Evolutionary conservation across 2,888 invertebrate genomes (phyloP).

Genomic region (Caenorhabditis japonica): DNA sequence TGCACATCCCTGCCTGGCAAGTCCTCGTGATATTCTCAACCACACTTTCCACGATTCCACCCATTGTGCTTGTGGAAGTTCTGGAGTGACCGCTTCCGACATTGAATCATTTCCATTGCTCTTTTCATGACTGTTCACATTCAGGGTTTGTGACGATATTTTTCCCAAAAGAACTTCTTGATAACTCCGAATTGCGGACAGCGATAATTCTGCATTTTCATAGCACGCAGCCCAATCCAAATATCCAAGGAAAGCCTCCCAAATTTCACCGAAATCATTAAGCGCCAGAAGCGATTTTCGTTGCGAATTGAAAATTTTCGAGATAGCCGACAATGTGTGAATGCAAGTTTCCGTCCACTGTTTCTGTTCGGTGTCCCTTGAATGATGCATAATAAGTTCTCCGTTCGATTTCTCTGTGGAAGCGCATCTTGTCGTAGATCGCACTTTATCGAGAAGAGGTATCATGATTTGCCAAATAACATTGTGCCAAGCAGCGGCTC

Average conservation of each 20-base stretch:
- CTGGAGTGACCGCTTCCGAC: constrained; percentile 49
- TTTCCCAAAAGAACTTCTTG: constrained; percentile 83
- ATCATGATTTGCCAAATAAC: constrained; percentile 92
- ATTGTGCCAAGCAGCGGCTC: constrained; percentile 83
- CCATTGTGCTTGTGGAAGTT: constrained; percentile 72
- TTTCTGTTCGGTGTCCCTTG: constrained; percentile 89
- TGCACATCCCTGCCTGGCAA: constrained; percentile 52
- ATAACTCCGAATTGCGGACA: constrained; percentile 95
- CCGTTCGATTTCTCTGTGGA: constrained; percentile 80
- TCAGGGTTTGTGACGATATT: constrained; percentile 63
- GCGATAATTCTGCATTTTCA: constrained; percentile 91
- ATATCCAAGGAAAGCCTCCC: constrained; percentile 92
- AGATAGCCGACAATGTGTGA: constrained; percentile 77
- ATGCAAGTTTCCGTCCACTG: constrained; percentile 76
- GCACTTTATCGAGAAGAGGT: constrained; percentile 92
- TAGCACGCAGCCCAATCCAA: constrained; percentile 90
- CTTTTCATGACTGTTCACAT: constrained; percentile 63
- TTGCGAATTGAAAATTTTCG: constrained; percentile 75
- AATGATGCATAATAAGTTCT: constrained; percentile 92
- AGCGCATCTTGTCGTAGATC: constrained; percentile 78
- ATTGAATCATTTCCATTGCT: constrained; percentile 44
- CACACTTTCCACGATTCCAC: constrained; percentile 71
- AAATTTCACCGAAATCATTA: constrained; percentile 92
- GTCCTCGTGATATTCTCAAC: constrained; percentile 56
- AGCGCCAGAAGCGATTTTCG: constrained; percentile 60